Conservation (phyloP, 2,797 vertebrate species). For the Sebastes diploproa region DNA sequence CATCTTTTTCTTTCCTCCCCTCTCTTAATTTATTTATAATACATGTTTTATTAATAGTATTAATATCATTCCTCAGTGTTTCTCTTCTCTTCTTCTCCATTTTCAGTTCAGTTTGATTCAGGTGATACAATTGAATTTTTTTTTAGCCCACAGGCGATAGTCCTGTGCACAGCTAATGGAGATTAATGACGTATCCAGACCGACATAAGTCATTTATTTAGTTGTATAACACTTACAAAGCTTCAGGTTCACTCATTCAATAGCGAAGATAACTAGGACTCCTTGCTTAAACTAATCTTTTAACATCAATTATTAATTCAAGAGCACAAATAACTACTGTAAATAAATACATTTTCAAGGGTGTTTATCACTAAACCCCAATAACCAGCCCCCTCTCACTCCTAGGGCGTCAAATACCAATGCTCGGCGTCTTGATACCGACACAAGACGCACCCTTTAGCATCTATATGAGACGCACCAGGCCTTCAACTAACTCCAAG, state of each 20-base stretch:
- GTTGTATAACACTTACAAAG: neutral
- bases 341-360: neutral
- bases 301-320: neutral
- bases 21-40: neutral
- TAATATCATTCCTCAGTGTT: neutral
- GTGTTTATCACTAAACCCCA: rapidly evolving
- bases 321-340: neutral
- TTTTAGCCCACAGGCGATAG: neutral
- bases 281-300: neutral
- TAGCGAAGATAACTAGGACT: neutral
- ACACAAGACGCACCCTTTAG: no score
- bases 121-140: neutral
- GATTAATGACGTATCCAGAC: neutral
- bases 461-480: no score
- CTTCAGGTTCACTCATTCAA: neutral
- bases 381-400: neutral
- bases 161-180: neutral
- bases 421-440: no score
- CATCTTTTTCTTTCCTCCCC: neutral
- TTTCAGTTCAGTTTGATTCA: neutral
- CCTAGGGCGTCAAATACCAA: rapidly evolving
- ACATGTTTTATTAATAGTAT: neutral
- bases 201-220: neutral
- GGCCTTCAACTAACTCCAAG: no score
- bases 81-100: neutral